Conservation (phyloP, 2,113 vertebrate genomes). For the Microcebus ravelobensis region DNA sequence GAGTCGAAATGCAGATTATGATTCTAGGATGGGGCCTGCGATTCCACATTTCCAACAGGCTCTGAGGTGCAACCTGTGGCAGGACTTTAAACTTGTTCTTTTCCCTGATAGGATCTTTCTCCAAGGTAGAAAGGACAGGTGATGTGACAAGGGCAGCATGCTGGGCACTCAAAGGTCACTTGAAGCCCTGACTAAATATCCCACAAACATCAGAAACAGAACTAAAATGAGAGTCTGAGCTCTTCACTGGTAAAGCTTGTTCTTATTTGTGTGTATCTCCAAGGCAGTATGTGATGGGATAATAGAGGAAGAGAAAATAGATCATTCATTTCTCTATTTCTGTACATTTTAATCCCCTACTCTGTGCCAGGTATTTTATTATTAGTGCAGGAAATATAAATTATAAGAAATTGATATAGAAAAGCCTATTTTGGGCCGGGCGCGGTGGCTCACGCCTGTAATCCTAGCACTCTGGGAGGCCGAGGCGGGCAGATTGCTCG, state of each 20-base stretch:
- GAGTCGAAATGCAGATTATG: background rate
- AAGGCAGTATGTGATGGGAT: background rate
- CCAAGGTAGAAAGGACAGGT: background rate
- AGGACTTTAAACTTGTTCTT: background rate
- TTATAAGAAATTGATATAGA: background rate
- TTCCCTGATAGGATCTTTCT: background rate
- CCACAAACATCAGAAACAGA: background rate
- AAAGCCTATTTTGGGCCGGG: slow-evolving; percentile 36
- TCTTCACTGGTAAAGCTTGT: background rate
- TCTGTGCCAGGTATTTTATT: background rate
- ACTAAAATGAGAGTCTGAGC: background rate
- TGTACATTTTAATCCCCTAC: background rate
- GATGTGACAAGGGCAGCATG: background rate
- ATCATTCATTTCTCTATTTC: background rate
- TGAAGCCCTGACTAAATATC: background rate
- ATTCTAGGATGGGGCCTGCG: background rate
- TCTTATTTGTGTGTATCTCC: background rate
- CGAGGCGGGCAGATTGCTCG: no score
- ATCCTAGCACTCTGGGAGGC: no score
- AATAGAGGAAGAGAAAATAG: background rate
- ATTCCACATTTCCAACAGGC: background rate
- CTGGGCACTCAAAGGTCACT: background rate
- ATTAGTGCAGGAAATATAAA: background rate
- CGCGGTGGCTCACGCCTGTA: no score
- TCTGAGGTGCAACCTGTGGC: background rate